phyloP scores from a whole-genome alignment of 2,113 vertebrate species.

The Pangasianodon gigas region DNA sequence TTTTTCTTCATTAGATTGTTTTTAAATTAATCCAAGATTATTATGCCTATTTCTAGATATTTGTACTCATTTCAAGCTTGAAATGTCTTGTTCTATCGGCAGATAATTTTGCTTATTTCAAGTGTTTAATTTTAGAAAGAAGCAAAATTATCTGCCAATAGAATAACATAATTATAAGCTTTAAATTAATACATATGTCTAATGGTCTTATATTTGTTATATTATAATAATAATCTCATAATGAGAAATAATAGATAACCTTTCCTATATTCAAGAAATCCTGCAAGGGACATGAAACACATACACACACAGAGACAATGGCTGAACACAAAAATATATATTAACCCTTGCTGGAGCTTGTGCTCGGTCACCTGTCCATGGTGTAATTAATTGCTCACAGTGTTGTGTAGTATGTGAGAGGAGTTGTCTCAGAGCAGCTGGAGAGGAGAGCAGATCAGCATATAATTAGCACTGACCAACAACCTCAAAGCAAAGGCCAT shows the following conservation, averaged over 20 bases:
- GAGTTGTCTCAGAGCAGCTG: slow-evolving; percentile 20
- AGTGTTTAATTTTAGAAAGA: neutral
- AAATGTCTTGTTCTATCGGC: neutral
- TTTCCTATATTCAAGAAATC: too few relatives aligned
- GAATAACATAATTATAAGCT: neutral
- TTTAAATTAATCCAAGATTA: neutral
- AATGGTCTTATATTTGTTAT: too few relatives aligned
- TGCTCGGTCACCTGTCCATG: neutral
- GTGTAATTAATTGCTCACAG: slow-evolving; percentile 28
- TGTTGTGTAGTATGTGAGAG: slow-evolving; percentile 4
- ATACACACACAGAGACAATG: neutral
- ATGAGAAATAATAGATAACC: too few relatives aligned
- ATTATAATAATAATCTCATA: too few relatives aligned
- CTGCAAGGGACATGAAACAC: neutral
- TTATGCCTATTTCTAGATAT: neutral
- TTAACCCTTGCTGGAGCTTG: neutral
- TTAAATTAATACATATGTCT: neutral
- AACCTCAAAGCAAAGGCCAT: slow-evolving; percentile 47
- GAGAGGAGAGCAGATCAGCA: slow-evolving; percentile 36
- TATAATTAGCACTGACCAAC: slow-evolving; percentile 42
- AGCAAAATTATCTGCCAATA: neutral
- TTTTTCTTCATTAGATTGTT: neutral
- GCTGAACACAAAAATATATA: neutral
- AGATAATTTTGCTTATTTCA: neutral
- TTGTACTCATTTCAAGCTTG: neutral